Percentiles rank a stretch among this genome's conserved stretches.
Evolutionary conservation across 1,140 invertebrate species (phyloP).

Genomic region (Bombus fervidus): DNA sequence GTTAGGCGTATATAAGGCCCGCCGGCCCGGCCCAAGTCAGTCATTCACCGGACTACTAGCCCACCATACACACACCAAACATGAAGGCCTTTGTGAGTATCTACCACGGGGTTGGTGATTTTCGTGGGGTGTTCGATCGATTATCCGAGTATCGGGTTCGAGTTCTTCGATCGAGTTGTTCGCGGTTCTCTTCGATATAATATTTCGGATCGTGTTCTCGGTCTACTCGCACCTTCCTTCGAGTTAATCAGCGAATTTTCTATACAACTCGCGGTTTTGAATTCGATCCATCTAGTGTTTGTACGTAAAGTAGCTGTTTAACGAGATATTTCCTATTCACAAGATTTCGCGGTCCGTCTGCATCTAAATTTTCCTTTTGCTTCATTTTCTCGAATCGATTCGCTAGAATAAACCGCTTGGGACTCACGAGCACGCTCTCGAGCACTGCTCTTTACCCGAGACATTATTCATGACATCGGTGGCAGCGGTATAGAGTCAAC

Average conservation of each 20-base stretch:
- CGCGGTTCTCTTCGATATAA: neutral
- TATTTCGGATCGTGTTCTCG: neutral
- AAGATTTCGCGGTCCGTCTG: too few relatives aligned
- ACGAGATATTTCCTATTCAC: neutral
- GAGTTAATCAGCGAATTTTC: neutral
- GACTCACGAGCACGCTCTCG: neutral
- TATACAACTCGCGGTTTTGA: neutral
- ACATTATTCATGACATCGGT: neutral
- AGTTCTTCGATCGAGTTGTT: neutral
- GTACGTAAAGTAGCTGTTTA: neutral
- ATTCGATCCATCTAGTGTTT: neutral
- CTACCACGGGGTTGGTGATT: conserved; percentile 70
- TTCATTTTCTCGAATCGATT: neutral
- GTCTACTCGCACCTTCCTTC: neutral
- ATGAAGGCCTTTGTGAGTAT: conserved; percentile 84
- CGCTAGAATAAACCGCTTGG: neutral
- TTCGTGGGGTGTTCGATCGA: conserved; percentile 55
- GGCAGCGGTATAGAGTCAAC: too few relatives aligned
- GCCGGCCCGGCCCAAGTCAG: conserved; percentile 81
- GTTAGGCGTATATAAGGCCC: conserved; percentile 83
- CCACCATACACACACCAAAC: conserved; percentile 81
- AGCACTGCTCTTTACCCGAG: neutral
- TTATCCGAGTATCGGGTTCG: conserved; percentile 22
- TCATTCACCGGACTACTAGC: conserved; percentile 83
- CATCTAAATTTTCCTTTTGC: neutral